Base-by-base conservation (phyloP, 2,113 vertebrate genomes). In the Thymallus thymallus region DNA sequence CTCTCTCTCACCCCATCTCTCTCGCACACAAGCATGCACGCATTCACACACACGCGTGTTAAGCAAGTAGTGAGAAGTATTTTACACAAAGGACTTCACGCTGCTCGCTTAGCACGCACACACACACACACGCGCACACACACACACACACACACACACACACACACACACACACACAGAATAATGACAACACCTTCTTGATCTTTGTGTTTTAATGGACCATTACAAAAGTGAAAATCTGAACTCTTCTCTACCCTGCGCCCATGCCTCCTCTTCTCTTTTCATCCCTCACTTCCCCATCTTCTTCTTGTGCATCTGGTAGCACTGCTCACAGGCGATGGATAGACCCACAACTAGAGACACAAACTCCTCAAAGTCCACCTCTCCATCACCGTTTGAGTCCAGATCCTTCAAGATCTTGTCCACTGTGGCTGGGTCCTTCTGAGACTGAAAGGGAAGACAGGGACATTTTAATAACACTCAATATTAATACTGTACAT, bases 371-470 rank as follows among this genome's bases (percentile, higher is more conserved):
- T 98, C 94, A 91, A 98, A 99, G 86, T 95, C 90, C 82, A 98
- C 95, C 71, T 95, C 90, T 0, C 96, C 95, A 0, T 98, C 97
- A 0, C 94, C 79, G 0, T 98, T 96, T 82, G 94, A 81, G 6
- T 98, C 97, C 82, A 98, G 86, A 80, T 98, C 95, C 82, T 92
- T 96, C 96, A 98, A 96, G 82, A 98, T 96, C 88, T 87, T 94
- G 86, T 98, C 97, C 13, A 98, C 87, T 0, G 94, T 88, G 0
- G 88, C 89, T 0, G 95, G 81, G 48, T 99, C 96, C 88, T 95
- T 97, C 89, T 97, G 96, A 70, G 71, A 74, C 97, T 98, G 88
- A 0, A 60, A 60, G 3, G 56, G 51, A 60, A 60, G 20, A 60
- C 58, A 24, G 23, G 6, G n/a, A 61, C 58, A 12, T 22, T 32